Base-by-base conservation (phyloP, 2,113 vertebrate genomes). In the Poecile atricapillus region DNA sequence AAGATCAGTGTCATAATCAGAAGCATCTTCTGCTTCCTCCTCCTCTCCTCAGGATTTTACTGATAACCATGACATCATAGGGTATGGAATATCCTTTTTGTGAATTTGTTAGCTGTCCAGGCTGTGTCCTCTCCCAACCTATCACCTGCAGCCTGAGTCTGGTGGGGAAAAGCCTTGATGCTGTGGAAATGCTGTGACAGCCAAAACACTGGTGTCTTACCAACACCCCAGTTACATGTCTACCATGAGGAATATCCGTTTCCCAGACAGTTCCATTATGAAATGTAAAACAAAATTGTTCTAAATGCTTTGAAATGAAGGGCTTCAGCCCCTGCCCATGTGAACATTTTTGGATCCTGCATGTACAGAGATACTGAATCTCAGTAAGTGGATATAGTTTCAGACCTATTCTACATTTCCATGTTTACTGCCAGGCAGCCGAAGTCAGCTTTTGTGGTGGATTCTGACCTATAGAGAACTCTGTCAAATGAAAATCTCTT, bases 71-170 rank as follows among this genome's bases (percentile, higher is more conserved):
- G 1, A 15, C 16, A 31, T 30, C 17, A 39, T 18, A 75, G 6
- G 9, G 11, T 10, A 35, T 19, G 12, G 33, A 88, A 75, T 33
- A 55, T 23, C 6, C 4, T 17, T 79, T 63, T 30, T 27, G 14
- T 47, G 33, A 59, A 10, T 50, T 80, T 60, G 4, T 53, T 27
- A 69, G 27, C 8, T 60, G 25, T 46, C 47, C 15, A 28, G 15
- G 7, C 9, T 47, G 22, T 39, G 25, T 50, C 10, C 3, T 7
- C 7, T 84, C 39, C 15, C 21, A 79, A 2, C 3, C 4, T 53
- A 7, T 52, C 27, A 65, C 7, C 5, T 0, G 0, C 12, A 82
- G 8, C 19, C 11, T 49, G 18, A 43, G 0, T 39, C 8, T 30
- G 60, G 15, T 3, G 4, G 23, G 33, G 35, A 33, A 64, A 76